Evolutionary conservation across 2,113 vertebrate species (phyloP).

Genomic region (Catharus minimus): DNA sequence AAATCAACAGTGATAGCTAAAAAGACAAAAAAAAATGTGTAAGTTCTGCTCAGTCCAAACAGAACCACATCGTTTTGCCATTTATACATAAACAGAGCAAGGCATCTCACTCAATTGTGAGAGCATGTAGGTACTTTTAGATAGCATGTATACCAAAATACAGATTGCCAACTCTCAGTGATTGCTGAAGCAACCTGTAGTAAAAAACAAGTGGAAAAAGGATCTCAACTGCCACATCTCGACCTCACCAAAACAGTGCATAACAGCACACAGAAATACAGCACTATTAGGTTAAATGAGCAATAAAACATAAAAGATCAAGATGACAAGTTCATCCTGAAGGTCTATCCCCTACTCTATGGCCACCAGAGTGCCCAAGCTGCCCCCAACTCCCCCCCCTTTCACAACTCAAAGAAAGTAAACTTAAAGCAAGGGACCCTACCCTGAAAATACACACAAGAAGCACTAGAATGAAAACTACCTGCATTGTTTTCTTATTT

Average conservation of each 20-base stretch:
- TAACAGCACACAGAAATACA: neutral
- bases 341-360: neutral
- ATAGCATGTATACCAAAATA: neutral
- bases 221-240: neutral
- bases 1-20: neutral
- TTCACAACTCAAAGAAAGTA: neutral
- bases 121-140: neutral
- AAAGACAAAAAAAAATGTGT: neutral
- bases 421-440: neutral
- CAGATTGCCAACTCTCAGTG: neutral
- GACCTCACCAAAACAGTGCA: neutral
- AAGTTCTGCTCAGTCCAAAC: neutral
- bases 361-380: neutral
- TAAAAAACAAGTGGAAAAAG: neutral
- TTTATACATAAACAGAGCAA: neutral
- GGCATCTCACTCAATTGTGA: rapidly evolving
- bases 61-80: neutral
- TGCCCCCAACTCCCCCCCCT: rapidly evolving
- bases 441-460: neutral
- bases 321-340: neutral
- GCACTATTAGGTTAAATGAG: neutral
- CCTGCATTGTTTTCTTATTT: neutral
- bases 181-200: neutral
- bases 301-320: neutral
- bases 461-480: neutral